Percentiles rank a stretch among this genome's conserved stretches.
These are phyloP conservation scores for Prosopocoilus inquinatus DNA, from an alignment of 2,888 invertebrate species.

Conservation along the genomic window DNA sequence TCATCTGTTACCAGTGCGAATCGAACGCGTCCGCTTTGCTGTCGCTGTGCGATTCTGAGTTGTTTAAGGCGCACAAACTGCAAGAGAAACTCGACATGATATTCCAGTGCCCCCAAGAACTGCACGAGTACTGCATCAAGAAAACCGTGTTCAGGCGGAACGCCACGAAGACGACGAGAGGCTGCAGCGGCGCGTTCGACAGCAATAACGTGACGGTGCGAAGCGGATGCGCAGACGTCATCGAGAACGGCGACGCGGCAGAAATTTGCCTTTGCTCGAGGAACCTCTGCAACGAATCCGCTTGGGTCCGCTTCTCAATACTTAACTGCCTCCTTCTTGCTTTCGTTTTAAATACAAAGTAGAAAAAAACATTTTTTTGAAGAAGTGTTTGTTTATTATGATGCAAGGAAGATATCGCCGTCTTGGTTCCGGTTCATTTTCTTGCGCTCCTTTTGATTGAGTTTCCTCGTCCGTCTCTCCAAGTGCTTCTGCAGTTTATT, in stretches of 20 bases:
- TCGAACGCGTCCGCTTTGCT: conserved; percentile 21
- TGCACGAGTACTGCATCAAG: conserved; percentile 27
- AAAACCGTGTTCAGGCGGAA: conserved; percentile 14
- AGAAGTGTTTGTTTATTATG: not conserved
- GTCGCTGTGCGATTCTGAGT: conserved; percentile 26
- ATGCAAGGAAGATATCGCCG: not conserved
- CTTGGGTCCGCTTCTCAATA: no score
- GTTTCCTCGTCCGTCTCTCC: conserved; percentile 76
- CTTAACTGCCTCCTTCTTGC: no score
- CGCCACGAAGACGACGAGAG: conserved; percentile 22
- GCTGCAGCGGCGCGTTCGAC: conserved; percentile 27
- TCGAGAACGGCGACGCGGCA: conserved; percentile 11
- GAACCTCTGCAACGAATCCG: conserved; percentile 23
- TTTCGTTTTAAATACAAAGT: not conserved
- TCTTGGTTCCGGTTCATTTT: conserved; percentile 9
- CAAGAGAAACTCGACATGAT: conserved; percentile 23
- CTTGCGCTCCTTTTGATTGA: conserved; percentile 49
- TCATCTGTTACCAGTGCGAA: conserved; percentile 30
- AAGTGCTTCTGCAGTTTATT: conserved; percentile 80
- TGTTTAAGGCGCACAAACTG: conserved; percentile 23
- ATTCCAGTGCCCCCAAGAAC: conserved; percentile 28
- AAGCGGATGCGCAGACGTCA: conserved; percentile 25
- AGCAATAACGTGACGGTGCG: conserved; percentile 20
- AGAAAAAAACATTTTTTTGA: not conserved
- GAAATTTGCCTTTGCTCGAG: conserved; percentile 24